phyloP scores from a whole-genome alignment of 2,797 vertebrate genomes.

The Leontopithecus rosalia region DNA sequence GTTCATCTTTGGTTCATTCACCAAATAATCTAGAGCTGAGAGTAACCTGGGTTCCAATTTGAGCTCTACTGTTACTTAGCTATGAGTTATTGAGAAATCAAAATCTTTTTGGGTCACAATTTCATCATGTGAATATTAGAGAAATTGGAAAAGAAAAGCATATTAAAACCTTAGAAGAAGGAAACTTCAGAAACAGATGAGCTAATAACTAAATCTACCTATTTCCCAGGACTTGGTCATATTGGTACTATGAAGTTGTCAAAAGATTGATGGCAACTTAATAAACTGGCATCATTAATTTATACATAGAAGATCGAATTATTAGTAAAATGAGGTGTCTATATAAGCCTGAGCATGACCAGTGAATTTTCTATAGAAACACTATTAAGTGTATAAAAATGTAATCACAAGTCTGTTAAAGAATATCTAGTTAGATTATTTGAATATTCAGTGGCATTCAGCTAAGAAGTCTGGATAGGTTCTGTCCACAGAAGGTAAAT shows the following conservation, averaged over 20 bases:
- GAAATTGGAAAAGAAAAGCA: neutral
- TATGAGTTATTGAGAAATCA: neutral
- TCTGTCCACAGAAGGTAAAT: neutral
- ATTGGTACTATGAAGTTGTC: neutral
- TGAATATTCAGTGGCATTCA: conserved; percentile 1
- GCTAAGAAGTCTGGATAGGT: neutral
- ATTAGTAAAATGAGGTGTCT: neutral
- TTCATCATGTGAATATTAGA: neutral
- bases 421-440: neutral
- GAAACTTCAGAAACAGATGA: neutral
- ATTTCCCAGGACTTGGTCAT: neutral
- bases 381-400: neutral
- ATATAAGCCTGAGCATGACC: neutral
- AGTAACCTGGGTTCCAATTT: neutral
- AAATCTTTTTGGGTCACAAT: neutral
- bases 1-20: neutral
- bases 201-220: neutral
- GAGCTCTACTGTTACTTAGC: neutral
- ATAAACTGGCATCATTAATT: neutral
- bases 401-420: neutral
- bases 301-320: neutral
- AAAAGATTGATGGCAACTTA: neutral
- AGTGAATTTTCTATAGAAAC: neutral
- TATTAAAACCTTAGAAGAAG: neutral
- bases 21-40: neutral